Conservation (phyloP, 2,113 vertebrate genomes). For the Pontoporia blainvillei region DNA sequence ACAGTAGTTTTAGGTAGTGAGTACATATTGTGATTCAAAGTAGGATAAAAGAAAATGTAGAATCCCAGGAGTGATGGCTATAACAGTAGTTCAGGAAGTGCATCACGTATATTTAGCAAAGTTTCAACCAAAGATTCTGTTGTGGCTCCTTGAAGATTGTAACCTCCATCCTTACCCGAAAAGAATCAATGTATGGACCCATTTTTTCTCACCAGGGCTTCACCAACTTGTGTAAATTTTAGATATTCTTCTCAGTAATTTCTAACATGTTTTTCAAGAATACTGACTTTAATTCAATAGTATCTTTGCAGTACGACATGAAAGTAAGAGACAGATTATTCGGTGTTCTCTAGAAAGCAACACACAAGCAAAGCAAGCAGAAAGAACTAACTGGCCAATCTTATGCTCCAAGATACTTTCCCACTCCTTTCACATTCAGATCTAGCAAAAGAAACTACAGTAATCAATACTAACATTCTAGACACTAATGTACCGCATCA, state of each 20-base stretch:
- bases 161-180: neutral
- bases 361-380: neutral
- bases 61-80: neutral
- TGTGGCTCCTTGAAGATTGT: neutral
- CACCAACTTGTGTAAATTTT: neutral
- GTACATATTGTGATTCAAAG: neutral
- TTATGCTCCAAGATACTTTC: constrained; percentile 25
- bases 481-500: constrained; percentile 6
- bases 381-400: constrained; percentile 17
- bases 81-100: neutral
- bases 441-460: constrained; percentile 33
- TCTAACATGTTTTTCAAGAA: neutral
- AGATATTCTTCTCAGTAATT: neutral
- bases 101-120: neutral
- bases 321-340: constrained; percentile 30
- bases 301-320: neutral
- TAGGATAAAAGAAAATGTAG: neutral
- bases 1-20: neutral
- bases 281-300: constrained; percentile 21
- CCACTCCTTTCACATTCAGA: constrained; percentile 33
- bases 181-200: neutral
- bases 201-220: neutral
- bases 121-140: neutral
- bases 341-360: neutral
- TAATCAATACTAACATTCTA: constrained; percentile 60